Conservation (phyloP, 2,888 invertebrate species). For the Agrenia bidenticulata region DNA sequence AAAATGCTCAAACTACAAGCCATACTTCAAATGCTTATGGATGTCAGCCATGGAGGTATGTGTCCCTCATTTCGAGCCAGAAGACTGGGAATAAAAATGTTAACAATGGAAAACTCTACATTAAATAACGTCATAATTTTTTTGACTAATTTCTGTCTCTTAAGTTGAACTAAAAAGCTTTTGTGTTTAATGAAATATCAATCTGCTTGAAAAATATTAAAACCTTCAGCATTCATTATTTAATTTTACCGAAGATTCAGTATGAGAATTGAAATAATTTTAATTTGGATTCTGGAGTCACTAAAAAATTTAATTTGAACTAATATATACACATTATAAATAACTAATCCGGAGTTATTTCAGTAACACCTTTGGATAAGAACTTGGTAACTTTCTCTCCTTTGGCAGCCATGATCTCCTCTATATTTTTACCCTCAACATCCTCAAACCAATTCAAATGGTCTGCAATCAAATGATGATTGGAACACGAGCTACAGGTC, state of each 20-base stretch:
- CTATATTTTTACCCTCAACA: conserved; percentile 77
- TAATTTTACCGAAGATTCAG: no score
- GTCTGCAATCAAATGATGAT: conserved; percentile 92
- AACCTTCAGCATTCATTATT: no score
- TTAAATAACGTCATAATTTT: no score
- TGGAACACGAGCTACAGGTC: conserved; percentile 80
- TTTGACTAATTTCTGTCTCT: no score
- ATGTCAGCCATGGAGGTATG: conserved; percentile 13
- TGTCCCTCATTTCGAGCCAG: background rate
- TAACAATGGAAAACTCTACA: no score
- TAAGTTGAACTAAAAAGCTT: no score
- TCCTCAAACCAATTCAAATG: conserved; percentile 89
- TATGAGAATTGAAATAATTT: no score
- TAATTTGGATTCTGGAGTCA: no score
- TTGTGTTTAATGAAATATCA: no score
- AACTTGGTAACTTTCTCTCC: conserved; percentile 71
- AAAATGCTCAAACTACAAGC: conserved; percentile 26
- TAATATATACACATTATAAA: no score
- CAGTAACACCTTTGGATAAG: conserved; percentile 32
- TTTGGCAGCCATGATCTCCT: conserved; percentile 81
- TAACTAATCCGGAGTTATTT: conserved; percentile 33
- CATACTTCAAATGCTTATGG: conserved; percentile 19
- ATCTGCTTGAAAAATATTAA: no score
- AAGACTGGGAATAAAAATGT: conserved; percentile 14
- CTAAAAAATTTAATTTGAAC: no score